Evolutionary conservation across 30 jellyfish, hydroid and myxozoan species (phyloP), one percentile per base, ranked within the genome.

Genomic region (Turritopsis dohrnii): DNA sequence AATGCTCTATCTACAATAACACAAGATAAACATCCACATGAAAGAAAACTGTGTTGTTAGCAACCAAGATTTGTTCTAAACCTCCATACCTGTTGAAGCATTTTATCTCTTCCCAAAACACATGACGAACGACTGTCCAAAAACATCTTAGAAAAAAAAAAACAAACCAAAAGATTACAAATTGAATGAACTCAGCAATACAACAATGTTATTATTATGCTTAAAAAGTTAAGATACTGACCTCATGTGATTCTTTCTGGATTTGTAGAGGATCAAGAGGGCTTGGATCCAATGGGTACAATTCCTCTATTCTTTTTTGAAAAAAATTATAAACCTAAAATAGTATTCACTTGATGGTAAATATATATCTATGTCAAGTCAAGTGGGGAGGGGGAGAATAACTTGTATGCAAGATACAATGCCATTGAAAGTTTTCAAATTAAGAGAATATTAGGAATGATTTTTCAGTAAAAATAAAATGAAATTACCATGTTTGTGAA

Each of bases 261-360:
- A 94, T 96, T 86, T 94, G 99, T 72, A 94, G 85, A 0, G 99
- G 99, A 65, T 94, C 99, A 69, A 86, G 96, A 4, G 99, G 99
- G 81, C 99, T 94, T 23, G 96, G 99, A 79, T 94, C 99, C 54
- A 94, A 90, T 23, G 99, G 99, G 77, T 94, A 94, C n/a, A 94
- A 80, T 28, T 76, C 87, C 65, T 94, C 96, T n/a, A 94, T 94
- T 54, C 96, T 71, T 54, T 82, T 23, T 71, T 72, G 72, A 75
- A 94, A 94, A 76, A 94, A 94, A 54, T 89, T 91, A 81, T 86
- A 71, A 26, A 86, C 91, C 94, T 86, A 4, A 1, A 52, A 53
- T 13, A 52, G n/a, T 1, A 72, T 72, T 29, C n/a, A n/a, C n/a
- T n/a, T n/a, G n/a, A n/a, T n/a, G n/a, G n/a, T n/a, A n/a, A n/a